These are phyloP conservation scores for Thamnophis sirtalis DNA, from an alignment of 2,113 vertebrate genomes.

Conservation along the genomic window DNA sequence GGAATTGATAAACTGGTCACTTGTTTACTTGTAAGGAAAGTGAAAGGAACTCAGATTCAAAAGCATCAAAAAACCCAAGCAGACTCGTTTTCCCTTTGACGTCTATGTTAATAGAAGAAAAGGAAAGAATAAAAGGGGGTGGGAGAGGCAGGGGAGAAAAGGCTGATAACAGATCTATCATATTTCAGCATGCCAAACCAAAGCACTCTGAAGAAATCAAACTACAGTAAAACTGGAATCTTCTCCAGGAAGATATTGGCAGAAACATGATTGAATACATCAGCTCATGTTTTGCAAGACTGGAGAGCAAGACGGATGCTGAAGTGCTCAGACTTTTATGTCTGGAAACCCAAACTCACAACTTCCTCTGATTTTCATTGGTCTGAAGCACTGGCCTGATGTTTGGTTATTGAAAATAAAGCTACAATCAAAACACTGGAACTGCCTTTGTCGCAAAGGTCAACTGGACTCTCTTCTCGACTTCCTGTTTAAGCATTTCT, in stretches of 20 bases:
- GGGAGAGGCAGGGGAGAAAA: neutral
- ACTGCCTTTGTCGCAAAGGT: neutral
- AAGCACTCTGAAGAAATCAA: neutral
- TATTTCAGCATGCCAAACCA: neutral
- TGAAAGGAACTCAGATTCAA: neutral
- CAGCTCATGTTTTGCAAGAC: neutral
- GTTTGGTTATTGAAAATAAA: neutral
- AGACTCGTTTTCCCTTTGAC: neutral
- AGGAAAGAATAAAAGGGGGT: neutral
- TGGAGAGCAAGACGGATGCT: neutral
- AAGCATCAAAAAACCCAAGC: neutral
- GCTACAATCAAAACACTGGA: neutral
- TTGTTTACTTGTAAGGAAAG: neutral
- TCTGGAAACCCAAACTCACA: neutral
- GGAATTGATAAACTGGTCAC: neutral
- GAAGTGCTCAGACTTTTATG: neutral
- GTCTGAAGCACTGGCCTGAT: neutral
- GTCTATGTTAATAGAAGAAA: neutral
- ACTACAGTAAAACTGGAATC: neutral
- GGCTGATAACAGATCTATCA: neutral
- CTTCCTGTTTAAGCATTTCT: neutral
- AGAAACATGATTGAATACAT: neutral
- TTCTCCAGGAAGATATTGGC: neutral
- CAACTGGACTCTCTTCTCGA: neutral
- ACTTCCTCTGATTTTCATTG: neutral